Evolutionary conservation across 2,888 invertebrate species (phyloP), one percentile per base, ranked within the genome.

Genomic region (Drosophila pseudotakahashii): DNA sequence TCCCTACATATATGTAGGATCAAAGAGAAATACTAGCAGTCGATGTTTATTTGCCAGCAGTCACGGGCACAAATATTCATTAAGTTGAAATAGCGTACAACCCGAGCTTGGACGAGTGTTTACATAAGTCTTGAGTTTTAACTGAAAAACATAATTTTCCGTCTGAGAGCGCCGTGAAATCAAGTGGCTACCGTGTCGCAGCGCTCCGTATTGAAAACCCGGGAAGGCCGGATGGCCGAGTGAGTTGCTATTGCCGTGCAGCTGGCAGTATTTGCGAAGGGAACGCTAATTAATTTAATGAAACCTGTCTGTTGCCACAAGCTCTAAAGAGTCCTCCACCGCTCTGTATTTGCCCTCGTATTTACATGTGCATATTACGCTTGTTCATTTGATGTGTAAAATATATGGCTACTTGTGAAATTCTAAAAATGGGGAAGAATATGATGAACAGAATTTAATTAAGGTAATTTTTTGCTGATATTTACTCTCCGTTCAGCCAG

Each of bases 51-150:
- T 58, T 67, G 50, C 37, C 37, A 37, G 47, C 67, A 48, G 66
- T 47, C 14, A 60, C 32, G 37, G 48, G 44, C 50, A 36, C 62
- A 59, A 70, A 73, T 73, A 76, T 76, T 81, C 67, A 84, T 84
- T 71, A 81, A 75, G 72, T 72, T 81, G 79, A 66, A 78, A 64
- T 75, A 72, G 67, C 57, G 55, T 57, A 60, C 76, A 60, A 52
- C 30, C 59, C 54, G 67, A 71, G 81, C 78, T 69, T 77, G 81
- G 76, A 88, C 84, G 77, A 90, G 88, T 91, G 91, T 91, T 91
- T 91, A 91, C 91, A 89, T 87, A 90, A 86, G 89, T 89, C 91
- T 91, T 90, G 88, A 91, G 87, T 90, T 91, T 91, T 90, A 91
- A 91, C 91, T 91, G 90, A 91, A 91, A 90, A 90, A 86, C 89